phyloP scores from a whole-genome alignment of 2,888 invertebrate species.

The Gibbula magus region DNA sequence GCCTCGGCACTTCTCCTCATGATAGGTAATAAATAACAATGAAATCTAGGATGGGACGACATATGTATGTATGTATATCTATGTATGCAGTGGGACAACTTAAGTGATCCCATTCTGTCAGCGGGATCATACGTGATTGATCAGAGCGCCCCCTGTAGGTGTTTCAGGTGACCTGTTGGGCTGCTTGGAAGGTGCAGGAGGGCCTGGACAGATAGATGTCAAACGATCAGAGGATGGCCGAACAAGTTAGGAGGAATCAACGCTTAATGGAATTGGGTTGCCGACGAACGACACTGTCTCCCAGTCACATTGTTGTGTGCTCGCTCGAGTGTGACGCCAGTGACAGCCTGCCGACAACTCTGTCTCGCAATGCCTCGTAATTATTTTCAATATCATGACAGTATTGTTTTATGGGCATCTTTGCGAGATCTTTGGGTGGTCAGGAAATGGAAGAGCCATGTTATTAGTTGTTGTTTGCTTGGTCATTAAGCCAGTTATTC shows the following conservation, averaged over 20 bases:
- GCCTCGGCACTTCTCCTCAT: background rate
- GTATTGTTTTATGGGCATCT: background rate
- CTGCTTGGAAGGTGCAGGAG: background rate
- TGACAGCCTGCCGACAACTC: background rate
- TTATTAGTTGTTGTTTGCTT: too few relatives aligned
- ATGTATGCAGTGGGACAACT: slow-evolving; percentile 9
- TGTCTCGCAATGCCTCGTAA: slow-evolving; percentile 10
- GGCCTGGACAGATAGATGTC: background rate
- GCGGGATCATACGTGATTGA: slow-evolving; percentile 48
- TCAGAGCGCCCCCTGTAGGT: slow-evolving; percentile 29
- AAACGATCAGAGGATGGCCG: background rate
- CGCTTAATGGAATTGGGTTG: background rate
- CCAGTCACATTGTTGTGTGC: background rate
- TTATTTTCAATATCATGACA: background rate
- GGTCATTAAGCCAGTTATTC: too few relatives aligned
- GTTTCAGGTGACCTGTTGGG: background rate
- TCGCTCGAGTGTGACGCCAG: slow-evolving; percentile 8
- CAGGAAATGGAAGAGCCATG: background rate
- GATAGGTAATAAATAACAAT: slow-evolving; percentile 24
- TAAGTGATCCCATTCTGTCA: slow-evolving; percentile 42
- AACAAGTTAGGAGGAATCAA: background rate
- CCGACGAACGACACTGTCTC: background rate
- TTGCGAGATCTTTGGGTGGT: slow-evolving; percentile 3
- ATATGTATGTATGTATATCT: slow-evolving; percentile 18
- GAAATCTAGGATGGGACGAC: slow-evolving; percentile 18